Evolutionary conservation across 2,888 invertebrate species (phyloP).

Genomic region (Ectobius pallidus): DNA sequence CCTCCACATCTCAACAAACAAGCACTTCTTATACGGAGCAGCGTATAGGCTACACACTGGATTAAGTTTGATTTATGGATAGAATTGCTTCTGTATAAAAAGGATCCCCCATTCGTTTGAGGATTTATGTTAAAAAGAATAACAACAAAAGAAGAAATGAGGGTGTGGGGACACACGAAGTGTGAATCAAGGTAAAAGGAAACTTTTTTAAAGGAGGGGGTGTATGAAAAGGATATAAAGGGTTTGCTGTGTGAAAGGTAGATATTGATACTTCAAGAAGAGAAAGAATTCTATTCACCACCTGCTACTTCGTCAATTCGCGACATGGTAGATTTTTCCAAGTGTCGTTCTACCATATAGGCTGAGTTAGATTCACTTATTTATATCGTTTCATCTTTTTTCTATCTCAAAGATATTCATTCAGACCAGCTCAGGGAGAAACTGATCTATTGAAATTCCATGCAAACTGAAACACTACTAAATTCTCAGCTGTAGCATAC

Average conservation of each 20-base stretch:
- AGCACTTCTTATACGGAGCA: background rate
- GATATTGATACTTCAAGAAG: slow-evolving; percentile 16
- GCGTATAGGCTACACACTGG: slow-evolving; percentile 15
- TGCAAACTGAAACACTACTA: no score
- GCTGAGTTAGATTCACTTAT: background rate
- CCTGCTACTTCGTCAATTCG: background rate
- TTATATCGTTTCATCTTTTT: no score
- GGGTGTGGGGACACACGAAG: slow-evolving; percentile 2
- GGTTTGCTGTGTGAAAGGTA: slow-evolving; percentile 18
- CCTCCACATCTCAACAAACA: no score
- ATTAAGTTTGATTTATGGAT: slow-evolving; percentile 31
- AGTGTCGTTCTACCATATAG: background rate
- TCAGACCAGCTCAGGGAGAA: no score
- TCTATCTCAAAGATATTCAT: no score
- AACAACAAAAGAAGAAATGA: background rate
- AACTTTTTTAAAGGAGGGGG: background rate
- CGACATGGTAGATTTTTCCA: background rate
- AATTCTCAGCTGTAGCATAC: no score
- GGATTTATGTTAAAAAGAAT: slow-evolving; percentile 28
- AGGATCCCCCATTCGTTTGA: slow-evolving; percentile 27
- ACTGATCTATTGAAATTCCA: no score
- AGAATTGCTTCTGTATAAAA: slow-evolving; percentile 33
- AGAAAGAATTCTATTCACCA: background rate
- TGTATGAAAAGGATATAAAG: background rate
- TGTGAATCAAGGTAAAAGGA: background rate